phyloP scores from a whole-genome alignment of 2,797 vertebrate genomes.

The Anableps anableps region DNA sequence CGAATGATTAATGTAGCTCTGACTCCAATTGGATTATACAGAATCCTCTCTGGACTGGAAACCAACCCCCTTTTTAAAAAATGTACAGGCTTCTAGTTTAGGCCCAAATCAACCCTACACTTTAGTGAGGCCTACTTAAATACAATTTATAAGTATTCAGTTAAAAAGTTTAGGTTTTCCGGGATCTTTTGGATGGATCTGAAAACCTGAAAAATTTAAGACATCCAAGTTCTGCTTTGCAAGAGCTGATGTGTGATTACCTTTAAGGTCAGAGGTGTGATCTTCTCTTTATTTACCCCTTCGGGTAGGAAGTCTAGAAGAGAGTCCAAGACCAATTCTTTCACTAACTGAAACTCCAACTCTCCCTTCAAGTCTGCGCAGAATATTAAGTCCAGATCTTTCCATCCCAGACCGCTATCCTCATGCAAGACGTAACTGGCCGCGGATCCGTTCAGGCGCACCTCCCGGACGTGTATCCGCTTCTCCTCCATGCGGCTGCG shows the following conservation, averaged over 20 bases:
- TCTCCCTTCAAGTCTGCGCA: slow-evolving; percentile 93
- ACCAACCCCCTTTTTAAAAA: slow-evolving; percentile 67
- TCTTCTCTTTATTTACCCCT: slow-evolving; percentile 97
- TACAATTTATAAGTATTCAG: not conserved
- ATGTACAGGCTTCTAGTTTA: slow-evolving; percentile 37
- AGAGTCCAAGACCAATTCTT: slow-evolving; percentile 95
- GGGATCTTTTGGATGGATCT: not conserved
- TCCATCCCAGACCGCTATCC: slow-evolving; percentile 97
- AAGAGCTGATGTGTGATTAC: slow-evolving; percentile 70
- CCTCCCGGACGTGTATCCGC: slow-evolving; percentile 91
- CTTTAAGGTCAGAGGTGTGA: slow-evolving; percentile 95
- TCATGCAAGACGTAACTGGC: slow-evolving; percentile 97
- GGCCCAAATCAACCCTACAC: not conserved
- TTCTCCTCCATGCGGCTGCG: slow-evolving; percentile 92
- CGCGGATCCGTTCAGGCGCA: slow-evolving; percentile 95
- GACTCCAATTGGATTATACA: slow-evolving; percentile 76
- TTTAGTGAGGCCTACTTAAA: not conserved
- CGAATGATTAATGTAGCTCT: slow-evolving; percentile 70
- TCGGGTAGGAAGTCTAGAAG: slow-evolving; percentile 97
- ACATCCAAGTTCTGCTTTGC: not conserved
- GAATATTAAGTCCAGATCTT: slow-evolving; percentile 98
- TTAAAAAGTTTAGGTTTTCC: not conserved
- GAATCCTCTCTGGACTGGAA: slow-evolving; percentile 79
- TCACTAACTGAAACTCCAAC: slow-evolving; percentile 94
- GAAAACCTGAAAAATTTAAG: not conserved